Base-by-base conservation (phyloP, 2,888 invertebrate genomes). In the Xestobium rufovillosum region DNA sequence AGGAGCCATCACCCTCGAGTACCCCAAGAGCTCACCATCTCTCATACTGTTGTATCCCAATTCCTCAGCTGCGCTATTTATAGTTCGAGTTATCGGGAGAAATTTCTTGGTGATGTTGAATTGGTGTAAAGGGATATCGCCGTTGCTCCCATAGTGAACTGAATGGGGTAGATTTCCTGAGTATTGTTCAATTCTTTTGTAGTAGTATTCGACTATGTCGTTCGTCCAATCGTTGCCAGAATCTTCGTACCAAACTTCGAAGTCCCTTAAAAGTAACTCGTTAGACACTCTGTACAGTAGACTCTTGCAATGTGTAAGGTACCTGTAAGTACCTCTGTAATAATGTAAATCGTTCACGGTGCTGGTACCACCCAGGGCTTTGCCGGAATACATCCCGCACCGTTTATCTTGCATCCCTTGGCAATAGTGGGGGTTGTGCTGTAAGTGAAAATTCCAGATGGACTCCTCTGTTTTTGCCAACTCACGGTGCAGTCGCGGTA, bases 141-240 rank as follows among this genome's bases (percentile, higher is more conserved):
- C n/a, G n/a, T n/a, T n/a, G n/a, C n/a, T n/a, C n/a, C n/a, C n/a
- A n/a, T n/a, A n/a, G n/a, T n/a, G n/a, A n/a, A n/a, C n/a, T n/a
- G n/a, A n/a, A n/a, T n/a, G n/a, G n/a, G n/a, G n/a, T n/a, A n/a
- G n/a, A n/a, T n/a, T n/a, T n/a, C n/a, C n/a, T n/a, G n/a, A n/a
- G n/a, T n/a, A n/a, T n/a, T n/a, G n/a, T n/a, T n/a, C n/a, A n/a
- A n/a, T n/a, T n/a, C n/a, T n/a, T n/a, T n/a, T n/a, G n/a, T n/a
- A n/a, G n/a, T n/a, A n/a, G n/a, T n/a, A n/a, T n/a, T n/a, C n/a
- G n/a, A n/a, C n/a, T n/a, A n/a, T n/a, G n/a, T n/a, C n/a, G n/a
- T n/a, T n/a, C n/a, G n/a, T n/a, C 81, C 81, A 81, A 1, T 72
- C 74, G 0, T 55, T 41, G 46, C 74, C 78, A 0, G 79, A 80